Percentiles rank a stretch among this genome's conserved stretches.
phyloP scores from a whole-genome alignment of 2,113 vertebrate species.

The Etheostoma spectabile region DNA sequence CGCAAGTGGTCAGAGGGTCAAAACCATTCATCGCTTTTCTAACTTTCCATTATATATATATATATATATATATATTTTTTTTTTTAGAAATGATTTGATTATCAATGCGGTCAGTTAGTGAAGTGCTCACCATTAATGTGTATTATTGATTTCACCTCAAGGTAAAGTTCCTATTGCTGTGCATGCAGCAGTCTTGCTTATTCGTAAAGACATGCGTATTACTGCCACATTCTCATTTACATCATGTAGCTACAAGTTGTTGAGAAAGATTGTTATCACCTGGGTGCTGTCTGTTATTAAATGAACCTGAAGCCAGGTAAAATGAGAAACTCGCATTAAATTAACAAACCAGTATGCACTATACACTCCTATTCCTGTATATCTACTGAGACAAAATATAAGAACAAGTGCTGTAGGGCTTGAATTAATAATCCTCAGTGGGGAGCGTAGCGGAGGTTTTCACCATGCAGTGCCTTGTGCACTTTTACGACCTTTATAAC shows the following conservation, averaged over 20 bases:
- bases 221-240: slow-evolving; percentile 17
- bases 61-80: background rate
- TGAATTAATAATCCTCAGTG: slow-evolving; percentile 58
- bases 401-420: slow-evolving; percentile 25
- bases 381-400: slow-evolving; percentile 14
- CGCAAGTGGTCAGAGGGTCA: background rate
- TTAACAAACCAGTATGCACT: slow-evolving; percentile 30
- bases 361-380: background rate
- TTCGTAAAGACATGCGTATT: slow-evolving; percentile 53
- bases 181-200: slow-evolving; percentile 13
- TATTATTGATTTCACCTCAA: background rate
- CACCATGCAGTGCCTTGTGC: slow-evolving; percentile 19
- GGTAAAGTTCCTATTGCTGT: slow-evolving; percentile 7
- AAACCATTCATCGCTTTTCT: background rate
- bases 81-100: background rate
- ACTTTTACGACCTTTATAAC: slow-evolving; percentile 53
- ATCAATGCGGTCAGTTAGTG: background rate
- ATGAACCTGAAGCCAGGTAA: slow-evolving; percentile 50
- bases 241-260: slow-evolving; percentile 44
- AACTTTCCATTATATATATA: background rate
- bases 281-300: slow-evolving; percentile 52
- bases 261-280: slow-evolving; percentile 44
- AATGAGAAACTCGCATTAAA: slow-evolving; percentile 45
- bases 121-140: background rate
- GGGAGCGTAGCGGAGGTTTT: slow-evolving; percentile 24